Conservation (phyloP, 2,888 invertebrate genomes). For the Agriopis aurantiaria region DNA sequence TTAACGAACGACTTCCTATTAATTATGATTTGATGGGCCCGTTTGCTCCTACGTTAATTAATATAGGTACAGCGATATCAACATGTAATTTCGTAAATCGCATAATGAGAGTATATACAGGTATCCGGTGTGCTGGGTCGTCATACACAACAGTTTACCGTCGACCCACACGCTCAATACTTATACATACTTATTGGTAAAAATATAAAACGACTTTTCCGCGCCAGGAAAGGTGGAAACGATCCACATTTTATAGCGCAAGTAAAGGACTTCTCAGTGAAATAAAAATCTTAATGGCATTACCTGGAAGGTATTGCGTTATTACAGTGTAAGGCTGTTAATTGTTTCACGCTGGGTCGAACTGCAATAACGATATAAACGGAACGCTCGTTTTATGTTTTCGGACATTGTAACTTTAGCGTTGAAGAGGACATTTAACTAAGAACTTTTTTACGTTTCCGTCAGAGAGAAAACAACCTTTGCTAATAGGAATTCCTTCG, state of each 20-base stretch:
- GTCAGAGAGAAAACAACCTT: constrained; percentile 77
- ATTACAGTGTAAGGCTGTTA: constrained; percentile 57
- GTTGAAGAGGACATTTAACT: constrained; percentile 73
- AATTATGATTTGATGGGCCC: constrained; percentile 28
- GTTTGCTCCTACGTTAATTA: constrained; percentile 15
- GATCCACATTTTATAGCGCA: constrained; percentile 44
- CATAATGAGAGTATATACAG: background rate
- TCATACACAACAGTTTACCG: constrained; percentile 1
- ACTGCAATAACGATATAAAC: constrained; percentile 67
- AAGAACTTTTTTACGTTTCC: constrained; percentile 76
- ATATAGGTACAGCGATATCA: constrained; percentile 24
- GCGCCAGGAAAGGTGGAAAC: constrained; percentile 42
- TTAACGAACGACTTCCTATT: constrained; percentile 44
- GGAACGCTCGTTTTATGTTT: constrained; percentile 70
- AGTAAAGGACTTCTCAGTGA: constrained; percentile 43
- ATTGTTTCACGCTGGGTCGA: constrained; percentile 65
- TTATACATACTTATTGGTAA: constrained; percentile 39
- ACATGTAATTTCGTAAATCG: constrained; percentile 23
- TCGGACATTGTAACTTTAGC: constrained; percentile 70
- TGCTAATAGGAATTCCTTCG: constrained; percentile 81
- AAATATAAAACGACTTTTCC: constrained; percentile 42
- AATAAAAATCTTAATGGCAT: constrained; percentile 47
- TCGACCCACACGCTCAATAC: constrained; percentile 7
- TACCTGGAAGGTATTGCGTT: constrained; percentile 46
- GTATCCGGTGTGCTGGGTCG: background rate